These are phyloP conservation scores for Cheilinus undulatus DNA, from an alignment of 2,113 vertebrate genomes.

Conservation along the genomic window DNA sequence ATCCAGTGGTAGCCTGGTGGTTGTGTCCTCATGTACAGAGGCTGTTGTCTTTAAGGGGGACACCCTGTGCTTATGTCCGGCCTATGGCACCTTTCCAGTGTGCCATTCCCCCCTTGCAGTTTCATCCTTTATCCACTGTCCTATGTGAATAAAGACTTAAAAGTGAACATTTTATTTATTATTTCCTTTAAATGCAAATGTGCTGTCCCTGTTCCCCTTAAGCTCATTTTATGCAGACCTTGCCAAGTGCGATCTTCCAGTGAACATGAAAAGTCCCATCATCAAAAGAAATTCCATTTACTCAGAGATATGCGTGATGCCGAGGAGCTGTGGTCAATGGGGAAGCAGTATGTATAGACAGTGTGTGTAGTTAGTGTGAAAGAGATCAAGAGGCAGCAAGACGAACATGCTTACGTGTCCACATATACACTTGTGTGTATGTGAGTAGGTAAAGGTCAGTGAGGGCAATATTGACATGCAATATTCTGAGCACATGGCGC, in stretches of 20 bases:
- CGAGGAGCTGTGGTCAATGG: not conserved
- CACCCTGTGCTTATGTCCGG: no score
- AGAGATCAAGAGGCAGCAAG: slow-evolving; percentile 15
- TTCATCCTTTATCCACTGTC: no score
- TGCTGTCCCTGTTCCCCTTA: not conserved
- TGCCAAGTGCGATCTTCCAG: not conserved
- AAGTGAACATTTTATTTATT: not conserved
- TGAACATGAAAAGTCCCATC: slow-evolving; percentile 10
- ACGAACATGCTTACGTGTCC: slow-evolving; percentile 22
- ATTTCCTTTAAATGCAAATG: not conserved
- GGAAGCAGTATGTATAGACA: not conserved
- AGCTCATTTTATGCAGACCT: not conserved
- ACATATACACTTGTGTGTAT: slow-evolving; percentile 26
- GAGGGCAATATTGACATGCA: slow-evolving; percentile 64
- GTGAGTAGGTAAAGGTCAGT: slow-evolving; percentile 61
- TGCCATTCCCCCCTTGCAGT: no score
- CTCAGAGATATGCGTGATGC: not conserved
- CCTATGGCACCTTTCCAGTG: no score
- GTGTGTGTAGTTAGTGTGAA: not conserved
- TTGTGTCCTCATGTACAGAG: no score
- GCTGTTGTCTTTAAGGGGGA: no score
- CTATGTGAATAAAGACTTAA: no score
- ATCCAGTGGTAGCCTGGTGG: no score
- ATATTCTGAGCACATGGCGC: slow-evolving; percentile 62
- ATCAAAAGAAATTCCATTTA: slow-evolving; percentile 9